These are phyloP conservation scores for Clostera curtula DNA, from an alignment of 2,888 invertebrate species.

Conservation along the genomic window DNA sequence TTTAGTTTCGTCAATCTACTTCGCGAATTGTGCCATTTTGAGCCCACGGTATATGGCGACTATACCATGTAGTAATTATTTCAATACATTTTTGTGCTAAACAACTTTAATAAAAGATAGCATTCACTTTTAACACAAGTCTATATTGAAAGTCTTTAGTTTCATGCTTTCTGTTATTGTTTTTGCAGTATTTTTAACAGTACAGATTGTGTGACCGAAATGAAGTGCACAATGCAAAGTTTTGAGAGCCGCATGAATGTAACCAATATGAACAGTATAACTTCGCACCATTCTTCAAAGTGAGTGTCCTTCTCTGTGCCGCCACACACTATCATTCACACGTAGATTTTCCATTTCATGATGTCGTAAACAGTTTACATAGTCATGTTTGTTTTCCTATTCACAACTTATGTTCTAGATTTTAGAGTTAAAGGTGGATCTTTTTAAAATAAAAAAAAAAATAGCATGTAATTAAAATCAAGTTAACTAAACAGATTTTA, in stretches of 20 bases:
- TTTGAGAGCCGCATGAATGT: conserved; percentile 71
- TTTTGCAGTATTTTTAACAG: conserved; percentile 73
- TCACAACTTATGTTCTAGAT: too few species aligned
- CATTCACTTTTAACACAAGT: conserved; percentile 5
- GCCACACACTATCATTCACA: conserved; percentile 10
- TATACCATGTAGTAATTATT: too few species aligned
- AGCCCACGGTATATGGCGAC: too few species aligned
- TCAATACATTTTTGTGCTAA: not conserved
- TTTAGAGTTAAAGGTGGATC: too few species aligned
- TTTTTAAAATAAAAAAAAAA: too few species aligned
- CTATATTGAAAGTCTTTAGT: conserved; percentile 24
- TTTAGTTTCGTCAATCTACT: too few species aligned
- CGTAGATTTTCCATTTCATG: too few species aligned
- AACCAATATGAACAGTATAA: conserved; percentile 62
- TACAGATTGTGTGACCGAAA: conserved; percentile 69
- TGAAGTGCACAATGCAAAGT: conserved; percentile 63
- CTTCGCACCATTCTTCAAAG: conserved; percentile 61
- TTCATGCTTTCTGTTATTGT: conserved; percentile 60
- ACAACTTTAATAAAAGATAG: conserved; percentile 1
- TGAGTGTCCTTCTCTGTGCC: conserved; percentile 42
- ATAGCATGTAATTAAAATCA: too few species aligned
- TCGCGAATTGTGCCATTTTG: too few species aligned
- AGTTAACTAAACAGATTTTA: too few species aligned
- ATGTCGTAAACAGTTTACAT: too few species aligned
- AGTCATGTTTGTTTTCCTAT: too few species aligned